Evolutionary conservation across 2,113 vertebrate species (phyloP).

Genomic region (Salvelinus fontinalis): DNA sequence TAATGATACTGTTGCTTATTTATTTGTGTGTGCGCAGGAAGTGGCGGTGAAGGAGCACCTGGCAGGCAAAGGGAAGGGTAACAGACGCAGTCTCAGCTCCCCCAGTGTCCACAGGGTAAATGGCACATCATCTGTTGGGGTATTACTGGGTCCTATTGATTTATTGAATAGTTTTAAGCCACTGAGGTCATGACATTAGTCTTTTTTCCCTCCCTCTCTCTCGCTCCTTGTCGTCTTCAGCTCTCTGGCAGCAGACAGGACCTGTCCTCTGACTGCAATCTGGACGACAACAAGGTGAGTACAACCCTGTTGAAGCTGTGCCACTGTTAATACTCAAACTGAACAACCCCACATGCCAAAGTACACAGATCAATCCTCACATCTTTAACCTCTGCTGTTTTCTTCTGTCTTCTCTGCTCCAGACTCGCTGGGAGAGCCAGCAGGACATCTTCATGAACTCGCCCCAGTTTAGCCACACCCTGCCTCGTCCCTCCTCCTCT

Average conservation of each 20-base stretch:
- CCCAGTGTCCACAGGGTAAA: slow-evolving; percentile 91
- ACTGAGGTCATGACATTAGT: too few species aligned
- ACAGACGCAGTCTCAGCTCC: slow-evolving; percentile 89
- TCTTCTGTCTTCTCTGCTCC: not conserved
- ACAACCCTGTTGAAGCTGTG: too few species aligned
- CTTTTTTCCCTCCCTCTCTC: not conserved
- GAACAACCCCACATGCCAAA: too few species aligned
- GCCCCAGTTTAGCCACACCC: slow-evolving; percentile 70
- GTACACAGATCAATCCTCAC: too few species aligned
- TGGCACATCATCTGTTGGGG: too few species aligned
- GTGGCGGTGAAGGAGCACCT: slow-evolving; percentile 95
- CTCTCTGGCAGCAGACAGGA: slow-evolving; percentile 94
- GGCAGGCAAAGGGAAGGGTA: slow-evolving; percentile 84
- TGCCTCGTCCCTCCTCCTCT: slow-evolving; percentile 69
- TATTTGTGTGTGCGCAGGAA: slow-evolving; percentile 72
- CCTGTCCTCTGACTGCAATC: slow-evolving; percentile 79
- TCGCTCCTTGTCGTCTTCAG: slow-evolving; percentile 58
- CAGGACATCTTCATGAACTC: slow-evolving; percentile 88
- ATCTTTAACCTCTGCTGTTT: too few species aligned
- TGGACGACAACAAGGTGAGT: slow-evolving; percentile 86
- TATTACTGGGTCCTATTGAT: too few species aligned
- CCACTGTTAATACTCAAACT: too few species aligned
- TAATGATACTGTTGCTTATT: too few species aligned
- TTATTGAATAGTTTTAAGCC: too few species aligned
- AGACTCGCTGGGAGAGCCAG: slow-evolving; percentile 97